Base-by-base conservation (phyloP, 2,888 invertebrate genomes). In the Galerucella pusilla region DNA sequence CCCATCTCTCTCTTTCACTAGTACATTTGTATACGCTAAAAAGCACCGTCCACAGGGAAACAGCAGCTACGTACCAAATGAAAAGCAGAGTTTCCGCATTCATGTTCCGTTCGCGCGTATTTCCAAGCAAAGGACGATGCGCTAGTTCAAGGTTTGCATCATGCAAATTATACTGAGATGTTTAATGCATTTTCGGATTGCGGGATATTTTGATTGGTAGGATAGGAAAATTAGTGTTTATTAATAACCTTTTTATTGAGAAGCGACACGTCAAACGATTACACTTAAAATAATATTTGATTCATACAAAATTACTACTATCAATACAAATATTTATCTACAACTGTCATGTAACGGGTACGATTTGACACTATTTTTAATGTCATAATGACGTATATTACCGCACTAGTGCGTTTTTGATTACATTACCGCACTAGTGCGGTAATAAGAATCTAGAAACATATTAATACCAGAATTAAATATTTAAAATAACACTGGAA, bases 1-100 rank as follows among this genome's bases (percentile, higher is more conserved):
- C 16, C 65, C 35, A 42, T 65, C 64, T 57, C 66, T 66, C 60
- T 49, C 49, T 35, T 10, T 16, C 67, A 66, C 71, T 69, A 65
- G 64, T 46, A 45, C 46, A 72, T 70, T 75, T 76, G 78, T 76
- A 74, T 79, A 80, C 79, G 81, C 79, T 80, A 79, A 79, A 78
- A 73, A 75, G 76, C 75, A 42, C 61, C 42, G 77, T 79, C 74
- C 73, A 69, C 68, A 64, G 42, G 71, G 66, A 79, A 78, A 77
- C 66, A 54, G 67, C 65, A 60, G 75, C 78, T 78, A 78, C 76
- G 77, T 70, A 66, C 59, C 57, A 20, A 71, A 12, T n/a, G 42
- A 35, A 65, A 65, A 65, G 20, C 20, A 64, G 68, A 69, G 69
- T 73, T 77, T 77, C 78, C 78, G 74, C 77, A 71, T 77, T 75